Percentiles rank a stretch among this genome's conserved stretches.
These are phyloP conservation scores for Falco biarmicus DNA, from an alignment of 2,797 vertebrate genomes.

Conservation along the genomic window DNA sequence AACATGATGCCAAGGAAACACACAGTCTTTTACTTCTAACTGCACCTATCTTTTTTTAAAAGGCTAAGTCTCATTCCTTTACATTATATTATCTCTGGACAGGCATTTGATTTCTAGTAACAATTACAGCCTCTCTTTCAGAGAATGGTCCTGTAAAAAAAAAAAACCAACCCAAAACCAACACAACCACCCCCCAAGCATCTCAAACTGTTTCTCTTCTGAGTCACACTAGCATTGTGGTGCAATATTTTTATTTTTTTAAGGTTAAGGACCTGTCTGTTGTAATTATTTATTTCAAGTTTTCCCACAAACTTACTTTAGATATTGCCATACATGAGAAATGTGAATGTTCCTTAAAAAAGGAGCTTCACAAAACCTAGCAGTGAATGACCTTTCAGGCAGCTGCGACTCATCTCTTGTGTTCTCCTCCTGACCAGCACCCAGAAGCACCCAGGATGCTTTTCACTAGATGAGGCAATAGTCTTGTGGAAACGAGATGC, in stretches of 20 bases:
- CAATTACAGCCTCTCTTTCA: background rate
- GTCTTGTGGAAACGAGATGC: background rate
- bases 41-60: background rate
- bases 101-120: background rate
- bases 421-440: background rate
- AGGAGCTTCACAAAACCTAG: background rate
- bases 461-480: background rate
- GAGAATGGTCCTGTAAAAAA: background rate
- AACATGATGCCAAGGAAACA: background rate
- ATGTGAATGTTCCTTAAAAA: background rate
- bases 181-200: too few species aligned
- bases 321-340: background rate
- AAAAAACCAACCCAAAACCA: too few species aligned
- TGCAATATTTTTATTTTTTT: background rate
- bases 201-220: background rate
- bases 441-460: background rate
- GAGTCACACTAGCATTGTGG: rapidly evolving
- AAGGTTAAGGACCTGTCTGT: background rate
- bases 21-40: background rate
- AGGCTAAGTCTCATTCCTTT: background rate
- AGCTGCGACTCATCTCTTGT: background rate
- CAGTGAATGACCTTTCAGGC: rapidly evolving
- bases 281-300: background rate
- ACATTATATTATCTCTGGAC: background rate
- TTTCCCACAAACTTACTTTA: rapidly evolving